A percentile compares a stretch with the other conserved stretches of the same genome.
phyloP scores from a whole-genome alignment of 1,140 invertebrate genomes.

The Magallana gigas region DNA sequence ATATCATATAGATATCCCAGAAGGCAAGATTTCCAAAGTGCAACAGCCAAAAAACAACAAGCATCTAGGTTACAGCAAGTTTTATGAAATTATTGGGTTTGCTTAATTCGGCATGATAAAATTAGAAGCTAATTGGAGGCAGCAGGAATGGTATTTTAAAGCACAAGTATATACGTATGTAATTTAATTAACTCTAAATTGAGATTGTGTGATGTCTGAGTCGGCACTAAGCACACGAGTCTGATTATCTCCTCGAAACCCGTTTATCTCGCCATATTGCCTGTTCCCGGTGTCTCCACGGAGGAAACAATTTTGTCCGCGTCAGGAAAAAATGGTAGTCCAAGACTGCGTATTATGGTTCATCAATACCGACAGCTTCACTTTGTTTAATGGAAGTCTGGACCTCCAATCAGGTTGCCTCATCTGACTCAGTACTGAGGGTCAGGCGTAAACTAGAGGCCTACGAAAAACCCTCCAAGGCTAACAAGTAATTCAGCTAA shows the following conservation, averaged over 20 bases:
- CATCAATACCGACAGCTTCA: not conserved
- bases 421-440: not conserved
- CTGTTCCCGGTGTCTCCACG: not conserved
- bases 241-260: not conserved
- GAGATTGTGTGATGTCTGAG: conserved; percentile 17
- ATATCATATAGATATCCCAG: too few relatives aligned
- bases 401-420: not conserved
- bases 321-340: not conserved
- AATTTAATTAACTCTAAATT: not conserved
- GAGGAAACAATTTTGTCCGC: not conserved
- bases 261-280: not conserved
- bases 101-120: not conserved
- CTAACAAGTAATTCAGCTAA: not conserved
- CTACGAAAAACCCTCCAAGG: not conserved
- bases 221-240: not conserved
- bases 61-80: not conserved
- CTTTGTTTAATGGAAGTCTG: conserved; percentile 14
- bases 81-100: not conserved
- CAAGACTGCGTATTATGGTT: not conserved
- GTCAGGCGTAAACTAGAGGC: not conserved
- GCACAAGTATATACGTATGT: not conserved
- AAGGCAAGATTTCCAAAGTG: too few relatives aligned
- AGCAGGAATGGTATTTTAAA: not conserved
- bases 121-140: not conserved
- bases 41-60: too few relatives aligned